Evolutionary conservation across 2,797 vertebrate genomes (phyloP), one percentile per base, ranked within the genome.

Genomic region (Aselliscus stoliczkanus): DNA sequence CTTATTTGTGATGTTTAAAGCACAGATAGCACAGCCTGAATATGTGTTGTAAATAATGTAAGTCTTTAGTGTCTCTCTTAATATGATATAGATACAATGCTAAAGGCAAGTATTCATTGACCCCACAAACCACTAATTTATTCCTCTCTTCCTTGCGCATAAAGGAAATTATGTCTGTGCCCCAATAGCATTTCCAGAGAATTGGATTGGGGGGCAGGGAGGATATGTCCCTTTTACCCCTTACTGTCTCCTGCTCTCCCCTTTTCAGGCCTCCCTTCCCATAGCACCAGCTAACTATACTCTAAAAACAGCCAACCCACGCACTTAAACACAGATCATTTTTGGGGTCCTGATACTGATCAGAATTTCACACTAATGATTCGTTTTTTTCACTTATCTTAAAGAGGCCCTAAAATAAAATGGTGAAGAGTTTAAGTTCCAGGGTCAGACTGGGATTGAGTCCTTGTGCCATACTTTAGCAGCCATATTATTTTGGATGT

Each of bases 251-350:
- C 7, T 11, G 0, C 12, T 5, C 50, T 52, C 8, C 17, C 23
- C 17, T 56, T 21, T 54, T 34, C 2, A 2, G 15, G 13, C 8
- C 44, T 65, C 7, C 11, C 18, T 39, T 62, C 13, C 34, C 31
- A 13, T 1, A 39, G 7, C 7, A 75, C 5, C 10, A 7, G 9
- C 18, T 62, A 3, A 1, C 14, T 7, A 8, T 20, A 31, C 7
- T 3, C 2, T 2, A 6, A n/a, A 88, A 75, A 34, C 10, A 60
- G 17, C 7, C 37, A 42, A 56, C 2, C 15, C 4, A 34, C 0
- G 1, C 65, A 60, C 4, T 60, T 54, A 37, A 56, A 21, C 1
- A 64, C 2, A 4, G 5, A 42, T 34, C 12, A 0, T 29, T 75
- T 70, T 47, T n/a, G 29, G 27, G 47, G 27, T n/a, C 12, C 2